Conservation (phyloP, 2,888 invertebrate genomes). For the Thumatha senex region DNA sequence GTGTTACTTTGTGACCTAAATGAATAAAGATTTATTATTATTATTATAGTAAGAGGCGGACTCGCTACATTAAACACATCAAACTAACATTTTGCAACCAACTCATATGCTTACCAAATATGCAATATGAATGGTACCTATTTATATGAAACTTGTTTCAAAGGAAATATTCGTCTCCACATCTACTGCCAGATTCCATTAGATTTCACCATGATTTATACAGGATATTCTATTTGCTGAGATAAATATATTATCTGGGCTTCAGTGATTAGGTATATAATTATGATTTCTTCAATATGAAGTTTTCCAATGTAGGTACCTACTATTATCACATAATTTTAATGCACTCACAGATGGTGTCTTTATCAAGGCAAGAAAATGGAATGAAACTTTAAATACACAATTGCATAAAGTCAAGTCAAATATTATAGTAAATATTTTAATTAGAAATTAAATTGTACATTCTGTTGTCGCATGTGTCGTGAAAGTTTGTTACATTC, state of each 20-base stretch:
- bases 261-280: constrained; percentile 27
- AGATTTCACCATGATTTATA: constrained; percentile 24
- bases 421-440: background rate
- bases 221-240: constrained; percentile 18
- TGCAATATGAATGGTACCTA: constrained; percentile 20
- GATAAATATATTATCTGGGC: constrained; percentile 35
- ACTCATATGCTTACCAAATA: constrained; percentile 28
- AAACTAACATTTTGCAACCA: constrained; percentile 22
- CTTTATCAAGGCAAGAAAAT: constrained; percentile 40
- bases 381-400: constrained; percentile 48
- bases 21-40: too few species aligned
- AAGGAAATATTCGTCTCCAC: constrained; percentile 14
- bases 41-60: constrained; percentile 10
- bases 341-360: constrained; percentile 21
- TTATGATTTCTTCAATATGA: constrained; percentile 8
- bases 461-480: constrained; percentile 17
- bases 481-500: constrained; percentile 33
- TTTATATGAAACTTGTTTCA: constrained; percentile 21
- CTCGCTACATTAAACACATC: constrained; percentile 32
- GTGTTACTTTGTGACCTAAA: too few species aligned
- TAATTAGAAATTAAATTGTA: constrained; percentile 16
- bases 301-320: constrained; percentile 16
- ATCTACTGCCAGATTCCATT: constrained; percentile 22
- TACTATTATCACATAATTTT: constrained; percentile 22
- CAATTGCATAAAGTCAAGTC: constrained; percentile 39